phyloP scores from a whole-genome alignment of 1,140 invertebrate genomes.

The Plutomurus gul region DNA sequence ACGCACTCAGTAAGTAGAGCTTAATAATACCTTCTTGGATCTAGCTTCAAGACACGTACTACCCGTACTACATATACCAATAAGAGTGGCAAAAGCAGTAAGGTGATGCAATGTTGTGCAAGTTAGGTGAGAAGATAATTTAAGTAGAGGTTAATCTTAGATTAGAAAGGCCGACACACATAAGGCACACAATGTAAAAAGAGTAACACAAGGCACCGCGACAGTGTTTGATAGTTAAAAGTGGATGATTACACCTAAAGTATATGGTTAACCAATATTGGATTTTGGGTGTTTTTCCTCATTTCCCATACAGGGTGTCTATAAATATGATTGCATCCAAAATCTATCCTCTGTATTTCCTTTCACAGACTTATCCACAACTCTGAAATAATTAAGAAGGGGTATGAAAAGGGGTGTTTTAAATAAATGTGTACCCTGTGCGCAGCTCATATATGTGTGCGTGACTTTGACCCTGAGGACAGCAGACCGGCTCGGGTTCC shows the following conservation, averaged over 20 bases:
- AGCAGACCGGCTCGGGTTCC: neutral
- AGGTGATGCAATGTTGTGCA: neutral
- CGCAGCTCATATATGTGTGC: no score
- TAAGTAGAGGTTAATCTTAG: constrained; percentile 35
- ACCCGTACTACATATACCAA: no score
- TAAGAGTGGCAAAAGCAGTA: neutral
- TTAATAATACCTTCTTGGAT: no score
- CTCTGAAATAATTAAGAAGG: no score
- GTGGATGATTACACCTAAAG: constrained; percentile 42
- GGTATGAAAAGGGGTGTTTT: no score
- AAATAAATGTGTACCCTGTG: no score
- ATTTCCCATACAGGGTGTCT: neutral
- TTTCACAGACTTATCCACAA: no score
- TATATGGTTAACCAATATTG: constrained; percentile 48
- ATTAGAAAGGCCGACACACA: constrained; percentile 30
- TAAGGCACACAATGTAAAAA: constrained; percentile 13
- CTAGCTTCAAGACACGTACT: neutral
- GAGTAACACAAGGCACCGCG: constrained; percentile 1
- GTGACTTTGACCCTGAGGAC: neutral
- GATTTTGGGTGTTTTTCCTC: constrained; percentile 29
- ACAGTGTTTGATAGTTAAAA: constrained; percentile 31
- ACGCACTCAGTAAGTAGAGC: no score
- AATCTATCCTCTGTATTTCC: no score
- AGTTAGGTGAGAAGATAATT: constrained; percentile 32
- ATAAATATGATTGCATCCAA: no score